phyloP scores from a whole-genome alignment of 2,888 invertebrate genomes.

The Gastracanthus pulcherrimus region DNA sequence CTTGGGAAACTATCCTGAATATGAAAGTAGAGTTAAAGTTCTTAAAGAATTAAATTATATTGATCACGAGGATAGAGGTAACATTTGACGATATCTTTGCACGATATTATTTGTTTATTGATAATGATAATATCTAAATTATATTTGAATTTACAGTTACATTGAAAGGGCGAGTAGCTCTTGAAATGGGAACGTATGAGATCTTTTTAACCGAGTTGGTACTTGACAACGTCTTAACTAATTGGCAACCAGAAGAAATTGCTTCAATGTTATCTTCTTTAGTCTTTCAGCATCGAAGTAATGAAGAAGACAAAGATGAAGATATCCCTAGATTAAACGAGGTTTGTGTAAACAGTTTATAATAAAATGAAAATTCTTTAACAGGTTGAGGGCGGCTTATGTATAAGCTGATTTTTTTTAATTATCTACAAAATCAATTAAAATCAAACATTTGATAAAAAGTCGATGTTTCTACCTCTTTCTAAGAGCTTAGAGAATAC shows the following conservation, averaged over 20 bases:
- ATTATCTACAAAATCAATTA: neutral
- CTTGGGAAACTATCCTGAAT: constrained; percentile 93
- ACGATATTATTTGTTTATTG: neutral
- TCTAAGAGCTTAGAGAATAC: no score
- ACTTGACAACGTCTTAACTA: constrained; percentile 91
- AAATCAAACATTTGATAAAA: no score
- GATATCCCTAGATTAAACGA: constrained; percentile 79
- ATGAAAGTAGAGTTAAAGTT: constrained; percentile 88
- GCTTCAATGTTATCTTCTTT: constrained; percentile 95
- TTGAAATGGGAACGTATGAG: constrained; percentile 92
- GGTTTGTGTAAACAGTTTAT: constrained; percentile 71
- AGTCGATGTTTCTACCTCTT: no score
- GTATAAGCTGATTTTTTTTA: neutral
- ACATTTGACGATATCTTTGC: constrained; percentile 4
- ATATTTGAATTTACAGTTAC: constrained; percentile 79
- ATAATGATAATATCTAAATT: neutral
- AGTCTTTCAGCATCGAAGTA: constrained; percentile 92
- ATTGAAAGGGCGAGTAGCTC: constrained; percentile 91
- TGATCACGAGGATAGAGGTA: constrained; percentile 85
- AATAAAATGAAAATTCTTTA: no score
- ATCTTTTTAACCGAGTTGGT: constrained; percentile 96
- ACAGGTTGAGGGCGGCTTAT: no score
- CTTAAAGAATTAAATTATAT: constrained; percentile 88
- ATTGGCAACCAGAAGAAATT: constrained; percentile 93
- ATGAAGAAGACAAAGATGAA: constrained; percentile 68